Evolutionary conservation across 2,888 invertebrate genomes (phyloP).

Genomic region (Caradrina kadenii): DNA sequence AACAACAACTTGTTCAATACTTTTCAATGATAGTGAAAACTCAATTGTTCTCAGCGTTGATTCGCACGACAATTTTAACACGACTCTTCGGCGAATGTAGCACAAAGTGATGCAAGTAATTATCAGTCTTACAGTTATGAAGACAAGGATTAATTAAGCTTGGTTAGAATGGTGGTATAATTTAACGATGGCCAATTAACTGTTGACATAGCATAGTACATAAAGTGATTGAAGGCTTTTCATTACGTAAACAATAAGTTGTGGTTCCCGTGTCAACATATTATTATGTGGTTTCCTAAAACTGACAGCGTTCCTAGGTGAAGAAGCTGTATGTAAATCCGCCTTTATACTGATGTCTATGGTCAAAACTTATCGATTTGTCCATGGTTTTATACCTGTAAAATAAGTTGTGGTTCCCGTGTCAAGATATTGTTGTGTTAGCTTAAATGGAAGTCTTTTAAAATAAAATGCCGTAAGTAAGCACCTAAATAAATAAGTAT

Average conservation of each 20-base stretch:
- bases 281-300: too few species aligned
- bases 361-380: too few species aligned
- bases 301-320: too few species aligned
- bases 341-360: too few species aligned
- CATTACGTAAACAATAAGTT: too few species aligned
- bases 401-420: too few species aligned
- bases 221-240: constrained; percentile 2
- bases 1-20: constrained; percentile 55
- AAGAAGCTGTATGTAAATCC: too few species aligned
- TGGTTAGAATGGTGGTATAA: constrained; percentile 25
- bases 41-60: constrained; percentile 68
- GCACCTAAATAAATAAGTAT: too few species aligned
- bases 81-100: constrained; percentile 26
- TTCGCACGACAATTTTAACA: constrained; percentile 58
- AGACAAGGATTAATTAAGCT: constrained; percentile 4
- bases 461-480: too few species aligned
- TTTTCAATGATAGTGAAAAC: constrained; percentile 70
- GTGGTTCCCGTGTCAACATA: too few species aligned
- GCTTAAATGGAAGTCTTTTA: too few species aligned
- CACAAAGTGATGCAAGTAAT: constrained; percentile 13
- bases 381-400: background rate
- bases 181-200: constrained; percentile 28
- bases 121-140: background rate
- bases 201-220: background rate
- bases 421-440: too few species aligned